phyloP scores from a whole-genome alignment of 2,113 vertebrate species.

The Pseudolaguvia tuberculata region DNA sequence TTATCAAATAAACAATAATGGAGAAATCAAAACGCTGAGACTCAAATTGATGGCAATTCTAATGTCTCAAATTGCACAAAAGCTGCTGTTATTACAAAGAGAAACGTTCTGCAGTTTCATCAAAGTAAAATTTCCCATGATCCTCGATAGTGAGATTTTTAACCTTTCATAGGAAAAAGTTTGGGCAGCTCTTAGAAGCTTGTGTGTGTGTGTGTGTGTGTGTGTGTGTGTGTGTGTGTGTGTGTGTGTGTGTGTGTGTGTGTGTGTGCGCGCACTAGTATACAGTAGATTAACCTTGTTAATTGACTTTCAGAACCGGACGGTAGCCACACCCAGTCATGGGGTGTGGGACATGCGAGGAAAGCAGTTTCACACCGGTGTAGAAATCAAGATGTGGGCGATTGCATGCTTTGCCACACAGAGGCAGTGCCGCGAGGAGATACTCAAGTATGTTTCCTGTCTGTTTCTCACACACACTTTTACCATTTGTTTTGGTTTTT shows the following conservation, averaged over 20 bases:
- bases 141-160: no score
- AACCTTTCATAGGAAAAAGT: no score
- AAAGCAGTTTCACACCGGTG: slow-evolving; percentile 97
- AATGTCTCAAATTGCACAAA: no score
- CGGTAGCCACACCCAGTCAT: slow-evolving; percentile 95
- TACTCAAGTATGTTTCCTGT: slow-evolving; percentile 82
- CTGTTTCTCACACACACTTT: not conserved
- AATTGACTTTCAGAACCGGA: slow-evolving; percentile 83
- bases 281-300: slow-evolving; percentile 44
- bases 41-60: no score
- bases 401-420: slow-evolving; percentile 98
- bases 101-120: no score
- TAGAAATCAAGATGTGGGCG: slow-evolving; percentile 99
- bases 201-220: not conserved
- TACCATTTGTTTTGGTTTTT: not conserved
- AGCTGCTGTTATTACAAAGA: no score
- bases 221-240: slow-evolving; percentile 13
- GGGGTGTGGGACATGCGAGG: slow-evolving; percentile 99
- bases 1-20: no score
- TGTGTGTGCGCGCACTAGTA: not conserved
- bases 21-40: no score
- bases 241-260: slow-evolving; percentile 13
- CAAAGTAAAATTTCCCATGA: no score
- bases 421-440: slow-evolving; percentile 97
- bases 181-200: no score